A percentile compares a stretch with the other conserved stretches of the same genome.
Conservation (phyloP, 2,888 invertebrate genomes). For the Temnothorax unifasciatus region DNA sequence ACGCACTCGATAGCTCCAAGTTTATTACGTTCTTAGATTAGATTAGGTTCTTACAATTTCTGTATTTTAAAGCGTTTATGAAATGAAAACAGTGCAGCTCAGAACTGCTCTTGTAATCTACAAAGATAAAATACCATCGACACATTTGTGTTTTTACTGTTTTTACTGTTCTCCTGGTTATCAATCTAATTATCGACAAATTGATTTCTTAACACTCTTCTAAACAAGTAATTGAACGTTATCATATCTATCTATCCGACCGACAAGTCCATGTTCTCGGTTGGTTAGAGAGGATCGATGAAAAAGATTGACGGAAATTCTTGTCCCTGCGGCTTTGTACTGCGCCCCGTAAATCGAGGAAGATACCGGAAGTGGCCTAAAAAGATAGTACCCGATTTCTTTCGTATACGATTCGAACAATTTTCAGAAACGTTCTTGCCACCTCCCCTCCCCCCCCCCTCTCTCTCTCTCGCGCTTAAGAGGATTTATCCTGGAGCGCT, state of each 20-base stretch:
- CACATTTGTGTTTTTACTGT: neutral
- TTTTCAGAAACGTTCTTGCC: neutral
- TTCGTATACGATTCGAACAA: conserved; percentile 23
- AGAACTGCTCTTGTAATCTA: neutral
- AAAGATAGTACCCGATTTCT: neutral
- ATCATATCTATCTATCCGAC: neutral
- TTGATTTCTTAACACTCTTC: neutral
- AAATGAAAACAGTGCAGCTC: conserved; percentile 25
- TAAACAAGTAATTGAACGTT: conserved; percentile 24
- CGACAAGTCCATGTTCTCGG: conserved; percentile 6
- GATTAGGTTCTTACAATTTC: conserved; percentile 15
- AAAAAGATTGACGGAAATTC: conserved; percentile 31
- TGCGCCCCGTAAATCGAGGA: neutral
- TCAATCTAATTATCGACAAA: neutral
- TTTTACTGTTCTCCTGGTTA: conserved; percentile 1
- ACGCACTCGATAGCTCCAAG: neutral
- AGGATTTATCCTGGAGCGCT: no score
- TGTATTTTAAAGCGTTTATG: neutral
- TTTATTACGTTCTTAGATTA: conserved; percentile 47
- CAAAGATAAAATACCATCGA: neutral
- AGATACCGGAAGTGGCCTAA: neutral
- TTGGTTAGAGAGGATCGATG: conserved; percentile 12
- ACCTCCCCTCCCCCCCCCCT: neutral
- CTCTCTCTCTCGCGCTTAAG: neutral
- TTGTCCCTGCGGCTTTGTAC: conserved; percentile 24